Conservation (phyloP, 2,113 vertebrate genomes). For the human region GRCh38 chr1:174655501-174656000, state of each 20-base stretch:
- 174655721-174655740: neutral
- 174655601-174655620: neutral
- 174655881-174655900: neutral
- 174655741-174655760: neutral
- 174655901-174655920: neutral
- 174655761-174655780: neutral
- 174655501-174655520: neutral
- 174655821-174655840: neutral
- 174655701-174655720: neutral
- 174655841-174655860: neutral
- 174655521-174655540: neutral
- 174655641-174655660: neutral
- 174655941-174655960: neutral
- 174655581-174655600: neutral
- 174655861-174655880: neutral
- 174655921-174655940: neutral
- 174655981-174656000: neutral
- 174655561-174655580: neutral
- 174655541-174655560: neutral
- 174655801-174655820: neutral
- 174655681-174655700: neutral
- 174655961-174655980: slow-evolving; percentile 8
- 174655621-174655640: neutral
- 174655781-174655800: neutral
- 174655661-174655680: neutral